Conservation (phyloP, 2,888 invertebrate genomes). For the Piscicola geometra region DNA sequence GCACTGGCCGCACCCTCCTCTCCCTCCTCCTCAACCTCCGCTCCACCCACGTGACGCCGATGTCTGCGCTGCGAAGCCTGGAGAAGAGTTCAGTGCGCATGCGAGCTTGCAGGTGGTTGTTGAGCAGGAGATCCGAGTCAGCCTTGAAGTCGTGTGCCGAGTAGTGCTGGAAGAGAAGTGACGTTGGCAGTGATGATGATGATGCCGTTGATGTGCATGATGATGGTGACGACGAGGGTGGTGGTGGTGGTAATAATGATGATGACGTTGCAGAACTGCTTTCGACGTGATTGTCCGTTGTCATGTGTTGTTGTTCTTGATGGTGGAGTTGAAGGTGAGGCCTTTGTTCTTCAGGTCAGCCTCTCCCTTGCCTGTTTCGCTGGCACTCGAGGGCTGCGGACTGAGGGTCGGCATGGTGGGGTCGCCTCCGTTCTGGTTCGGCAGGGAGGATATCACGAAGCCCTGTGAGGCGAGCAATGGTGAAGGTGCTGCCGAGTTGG, state of each 20-base stretch:
- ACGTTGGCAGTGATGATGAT: neutral
- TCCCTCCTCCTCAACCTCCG: constrained; percentile 12
- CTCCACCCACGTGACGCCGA: constrained; percentile 29
- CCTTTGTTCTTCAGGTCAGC: constrained; percentile 37
- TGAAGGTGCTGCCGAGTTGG: constrained; percentile 67
- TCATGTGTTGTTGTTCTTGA: neutral
- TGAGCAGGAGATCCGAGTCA: neutral
- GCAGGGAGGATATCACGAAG: constrained; percentile 60
- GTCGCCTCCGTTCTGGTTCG: constrained; percentile 53
- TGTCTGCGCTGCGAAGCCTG: constrained; percentile 2
- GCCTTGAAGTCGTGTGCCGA: neutral
- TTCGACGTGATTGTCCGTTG: neutral
- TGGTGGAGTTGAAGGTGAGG: neutral
- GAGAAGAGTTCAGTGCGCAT: neutral
- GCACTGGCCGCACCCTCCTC: constrained; percentile 60
- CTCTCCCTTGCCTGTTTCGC: constrained; percentile 27
- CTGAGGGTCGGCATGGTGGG: constrained; percentile 70
- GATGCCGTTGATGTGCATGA: too few relatives aligned
- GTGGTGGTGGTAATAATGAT: too few relatives aligned
- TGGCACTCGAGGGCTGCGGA: constrained; percentile 61
- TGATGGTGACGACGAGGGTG: too few relatives aligned
- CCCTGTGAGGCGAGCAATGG: constrained; percentile 67
- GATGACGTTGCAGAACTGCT: neutral
- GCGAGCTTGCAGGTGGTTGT: neutral
- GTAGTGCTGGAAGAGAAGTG: neutral